These are phyloP conservation scores for Tinamus guttatus DNA, from an alignment of 2,113 vertebrate genomes.

Conservation along the genomic window DNA sequence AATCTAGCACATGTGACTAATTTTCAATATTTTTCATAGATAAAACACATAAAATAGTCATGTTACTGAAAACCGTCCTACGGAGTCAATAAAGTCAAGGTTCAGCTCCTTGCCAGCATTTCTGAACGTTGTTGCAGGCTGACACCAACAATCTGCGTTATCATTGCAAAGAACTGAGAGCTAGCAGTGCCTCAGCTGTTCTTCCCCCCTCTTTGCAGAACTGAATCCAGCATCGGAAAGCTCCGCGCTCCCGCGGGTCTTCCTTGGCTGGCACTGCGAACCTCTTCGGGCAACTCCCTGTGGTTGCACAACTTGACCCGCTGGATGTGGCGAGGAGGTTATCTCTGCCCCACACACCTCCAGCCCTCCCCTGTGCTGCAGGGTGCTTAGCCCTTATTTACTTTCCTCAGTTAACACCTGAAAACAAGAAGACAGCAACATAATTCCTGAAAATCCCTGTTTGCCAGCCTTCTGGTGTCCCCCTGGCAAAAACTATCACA, in stretches of 20 bases:
- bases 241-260: not conserved
- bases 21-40: not conserved
- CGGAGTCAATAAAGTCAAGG: not conserved
- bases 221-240: not conserved
- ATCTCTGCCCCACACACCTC: fast-evolving
- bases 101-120: not conserved
- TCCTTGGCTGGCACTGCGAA: not conserved
- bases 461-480: not conserved
- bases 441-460: not conserved
- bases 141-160: not conserved
- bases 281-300: not conserved
- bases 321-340: not conserved
- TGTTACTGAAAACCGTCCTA: not conserved
- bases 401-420: not conserved
- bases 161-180: not conserved
- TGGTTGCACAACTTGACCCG: not conserved
- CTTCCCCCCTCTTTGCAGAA: not conserved
- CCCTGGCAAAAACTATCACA: not conserved
- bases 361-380: not conserved
- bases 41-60: not conserved
- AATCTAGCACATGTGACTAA: not conserved
- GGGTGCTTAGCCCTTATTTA: not conserved
- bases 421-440: not conserved
- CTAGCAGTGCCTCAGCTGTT: fast-evolving
- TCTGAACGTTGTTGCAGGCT: not conserved